A percentile compares a stretch with the other conserved stretches of the same genome.
phyloP scores from a whole-genome alignment of 1,140 invertebrate species.

The Cepaea nemoralis region DNA sequence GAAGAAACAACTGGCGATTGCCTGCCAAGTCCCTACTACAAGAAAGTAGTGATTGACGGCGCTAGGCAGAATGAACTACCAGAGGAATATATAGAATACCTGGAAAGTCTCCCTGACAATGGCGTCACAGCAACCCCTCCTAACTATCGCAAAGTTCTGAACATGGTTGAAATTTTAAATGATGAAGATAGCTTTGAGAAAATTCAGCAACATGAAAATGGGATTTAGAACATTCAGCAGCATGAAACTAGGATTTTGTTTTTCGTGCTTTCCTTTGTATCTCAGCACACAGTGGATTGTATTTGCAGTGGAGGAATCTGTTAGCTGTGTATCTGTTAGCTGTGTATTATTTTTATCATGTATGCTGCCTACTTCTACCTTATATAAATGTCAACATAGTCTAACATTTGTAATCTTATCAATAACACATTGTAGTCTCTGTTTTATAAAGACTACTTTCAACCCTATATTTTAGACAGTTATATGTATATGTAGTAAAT shows the following conservation, averaged over 20 bases:
- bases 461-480: background rate
- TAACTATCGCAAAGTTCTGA: conserved; percentile 53
- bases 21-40: conserved; percentile 78
- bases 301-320: background rate
- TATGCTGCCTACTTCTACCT: background rate
- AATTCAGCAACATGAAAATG: background rate
- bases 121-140: conserved; percentile 75
- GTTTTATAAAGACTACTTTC: background rate
- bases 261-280: background rate
- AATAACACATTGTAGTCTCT: background rate
- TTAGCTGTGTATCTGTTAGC: background rate
- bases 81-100: conserved; percentile 76
- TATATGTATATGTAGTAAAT: too few relatives aligned
- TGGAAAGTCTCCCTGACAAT: conserved; percentile 79
- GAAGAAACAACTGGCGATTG: conserved; percentile 1
- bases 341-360: background rate
- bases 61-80: conserved; percentile 81
- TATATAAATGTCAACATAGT: background rate
- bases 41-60: conserved; percentile 76
- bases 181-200: conserved; percentile 10
- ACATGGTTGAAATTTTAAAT: conserved; percentile 6
- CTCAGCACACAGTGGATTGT: background rate
- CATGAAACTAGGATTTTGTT: background rate
- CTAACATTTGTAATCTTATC: background rate
- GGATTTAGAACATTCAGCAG: background rate